Evolutionary conservation across 2,888 invertebrate species (phyloP).

Genomic region (Hirtodrosophila alboralis): DNA sequence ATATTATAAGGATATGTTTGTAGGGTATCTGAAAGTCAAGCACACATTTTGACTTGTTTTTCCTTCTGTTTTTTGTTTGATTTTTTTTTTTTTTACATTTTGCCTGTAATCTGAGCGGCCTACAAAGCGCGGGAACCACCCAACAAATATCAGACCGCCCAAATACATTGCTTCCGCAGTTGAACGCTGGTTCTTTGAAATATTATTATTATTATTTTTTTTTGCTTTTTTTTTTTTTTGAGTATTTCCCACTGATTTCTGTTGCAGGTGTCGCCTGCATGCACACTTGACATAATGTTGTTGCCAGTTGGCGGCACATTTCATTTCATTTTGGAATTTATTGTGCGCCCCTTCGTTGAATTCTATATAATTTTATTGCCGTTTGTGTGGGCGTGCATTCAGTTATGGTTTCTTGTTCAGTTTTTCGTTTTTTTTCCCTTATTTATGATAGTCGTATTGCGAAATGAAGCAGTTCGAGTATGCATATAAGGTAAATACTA

Average conservation of each 20-base stretch:
- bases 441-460: slow-evolving; percentile 44
- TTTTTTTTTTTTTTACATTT: slow-evolving; percentile 7
- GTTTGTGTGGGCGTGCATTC: slow-evolving; percentile 49
- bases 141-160: slow-evolving; percentile 22
- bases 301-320: slow-evolving; percentile 59
- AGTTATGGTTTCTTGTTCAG: slow-evolving; percentile 37
- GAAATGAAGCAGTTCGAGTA: slow-evolving; percentile 31
- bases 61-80: neutral
- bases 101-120: slow-evolving; percentile 50
- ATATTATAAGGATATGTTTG: no score
- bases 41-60: neutral
- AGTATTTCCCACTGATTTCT: slow-evolving; percentile 20
- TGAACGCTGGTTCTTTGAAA: slow-evolving; percentile 29
- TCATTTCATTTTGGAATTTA: slow-evolving; percentile 58
- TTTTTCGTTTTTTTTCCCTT: slow-evolving; percentile 10
- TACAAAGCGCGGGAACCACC: slow-evolving; percentile 44
- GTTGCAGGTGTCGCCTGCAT: slow-evolving; percentile 61
- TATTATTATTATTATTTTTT: neutral
- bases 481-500: slow-evolving; percentile 5
- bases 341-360: slow-evolving; percentile 51
- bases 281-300: slow-evolving; percentile 62
- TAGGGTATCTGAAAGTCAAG: slow-evolving; percentile 1
- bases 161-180: slow-evolving; percentile 61
- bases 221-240: neutral
- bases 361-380: slow-evolving; percentile 63